These are phyloP conservation scores for Mylabris phalerata DNA, from an alignment of 1,140 invertebrate species.

Conservation along the genomic window DNA sequence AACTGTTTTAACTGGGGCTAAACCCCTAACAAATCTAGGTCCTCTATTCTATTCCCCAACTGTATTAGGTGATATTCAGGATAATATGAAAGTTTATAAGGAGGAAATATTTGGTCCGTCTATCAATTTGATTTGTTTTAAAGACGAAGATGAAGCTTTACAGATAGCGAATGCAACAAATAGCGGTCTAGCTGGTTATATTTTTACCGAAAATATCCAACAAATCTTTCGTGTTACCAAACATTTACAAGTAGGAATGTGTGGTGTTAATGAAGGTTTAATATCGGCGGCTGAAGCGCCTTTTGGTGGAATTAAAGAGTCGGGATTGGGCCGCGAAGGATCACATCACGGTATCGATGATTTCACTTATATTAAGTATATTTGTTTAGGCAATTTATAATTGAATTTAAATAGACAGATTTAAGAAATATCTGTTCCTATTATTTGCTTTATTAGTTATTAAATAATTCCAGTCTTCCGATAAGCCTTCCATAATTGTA, in stretches of 20 bases:
- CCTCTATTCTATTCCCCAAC: slow-evolving; percentile 89
- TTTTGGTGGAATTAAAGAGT: slow-evolving; percentile 96
- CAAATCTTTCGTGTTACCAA: slow-evolving; percentile 88
- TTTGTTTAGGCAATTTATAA: no score
- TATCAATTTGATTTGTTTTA: slow-evolving; percentile 80
- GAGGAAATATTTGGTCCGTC: slow-evolving; percentile 98
- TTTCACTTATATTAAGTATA: no score
- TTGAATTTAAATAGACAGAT: no score
- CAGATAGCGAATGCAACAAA: slow-evolving; percentile 68
- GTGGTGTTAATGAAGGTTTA: slow-evolving; percentile 94
- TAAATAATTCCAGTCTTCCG: no score
- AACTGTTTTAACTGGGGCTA: no score
- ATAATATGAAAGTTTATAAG: slow-evolving; percentile 72
- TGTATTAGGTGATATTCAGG: slow-evolving; percentile 71
- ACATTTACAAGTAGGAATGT: slow-evolving; percentile 87
- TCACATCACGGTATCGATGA: slow-evolving; percentile 92
- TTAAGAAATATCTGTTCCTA: no score
- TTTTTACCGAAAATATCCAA: slow-evolving; percentile 84
- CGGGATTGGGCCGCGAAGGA: slow-evolving; percentile 93
- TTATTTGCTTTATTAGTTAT: no score
- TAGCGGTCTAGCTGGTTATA: slow-evolving; percentile 82
- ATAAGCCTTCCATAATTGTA: no score
- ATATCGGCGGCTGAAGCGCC: slow-evolving; percentile 89
- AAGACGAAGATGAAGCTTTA: slow-evolving; percentile 83
- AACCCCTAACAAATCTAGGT: slow-evolving; percentile 56